Evolutionary conservation across 2,113 vertebrate genomes (phyloP).

Genomic region (Pelodiscus sinensis): DNA sequence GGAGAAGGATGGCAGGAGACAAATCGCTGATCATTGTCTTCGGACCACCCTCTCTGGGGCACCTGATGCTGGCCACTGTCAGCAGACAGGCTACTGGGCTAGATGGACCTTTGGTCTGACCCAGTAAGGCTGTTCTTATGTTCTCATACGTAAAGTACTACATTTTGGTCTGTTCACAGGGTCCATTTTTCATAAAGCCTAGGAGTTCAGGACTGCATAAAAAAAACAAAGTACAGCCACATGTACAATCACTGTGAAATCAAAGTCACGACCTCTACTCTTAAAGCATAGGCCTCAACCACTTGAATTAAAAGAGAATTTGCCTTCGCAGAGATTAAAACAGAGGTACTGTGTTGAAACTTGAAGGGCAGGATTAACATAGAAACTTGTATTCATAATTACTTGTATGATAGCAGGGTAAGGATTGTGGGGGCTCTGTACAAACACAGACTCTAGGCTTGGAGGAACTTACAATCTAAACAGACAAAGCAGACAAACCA

Average conservation of each 20-base stretch:
- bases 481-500: not conserved
- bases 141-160: not conserved
- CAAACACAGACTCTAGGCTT: not conserved
- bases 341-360: accelerated
- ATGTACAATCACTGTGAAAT: not conserved
- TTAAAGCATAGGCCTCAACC: not conserved
- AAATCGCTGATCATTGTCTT: no score
- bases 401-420: not conserved
- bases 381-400: not conserved
- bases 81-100: no score
- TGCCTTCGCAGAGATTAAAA: not conserved
- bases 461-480: not conserved
- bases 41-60: no score
- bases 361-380: not conserved
- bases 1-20: no score
- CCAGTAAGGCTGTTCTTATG: no score
- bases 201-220: not conserved
- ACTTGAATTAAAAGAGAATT: not conserved
- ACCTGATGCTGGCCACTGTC: no score
- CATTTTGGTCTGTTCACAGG: not conserved
- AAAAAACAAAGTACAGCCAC: not conserved
- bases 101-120: no score
- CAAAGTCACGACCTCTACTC: not conserved
- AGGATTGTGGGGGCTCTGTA: not conserved
- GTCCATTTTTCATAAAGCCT: not conserved